Evolutionary conservation across 1,140 invertebrate species (phyloP), one percentile per base, ranked within the genome.

Genomic region (Rhyacophila brunnea): DNA sequence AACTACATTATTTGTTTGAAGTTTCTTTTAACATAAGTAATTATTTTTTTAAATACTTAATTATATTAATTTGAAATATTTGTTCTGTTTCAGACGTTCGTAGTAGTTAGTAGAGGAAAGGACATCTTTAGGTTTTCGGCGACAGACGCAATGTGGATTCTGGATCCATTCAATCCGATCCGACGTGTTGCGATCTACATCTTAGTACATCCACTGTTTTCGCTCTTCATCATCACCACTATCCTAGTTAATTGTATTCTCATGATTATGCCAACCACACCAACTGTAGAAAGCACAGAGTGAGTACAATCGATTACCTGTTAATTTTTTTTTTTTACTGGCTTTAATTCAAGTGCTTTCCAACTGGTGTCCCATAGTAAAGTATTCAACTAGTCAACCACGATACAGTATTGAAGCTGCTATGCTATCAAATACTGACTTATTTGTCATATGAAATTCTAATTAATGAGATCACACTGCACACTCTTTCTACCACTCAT

Each of bases 101-200:
- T 96, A 83, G 95, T 99, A 70, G 85, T 99, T 80, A 97, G 93
- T 83, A 96, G 91, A 85, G 95, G 95, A 81, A 96, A 94, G 85
- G 93, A 96, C 82, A 96, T 98, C 83, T 98, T 95, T 86, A 87
- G 95, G 80, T 99, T 98, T 86, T 96, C 92, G 81, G 93, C 95
- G 72, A 94, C 93, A 67, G 90, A 97, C 78, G 94, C 94, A 74
- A 81, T 98, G 76, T 98, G 90, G 86, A 84, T 96, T 74, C 84
- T 99, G 71, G 91, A 93, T 80, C 95, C 96, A 65, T 98, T 98
- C 83, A 97, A 97, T 83, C 94, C 95, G 65, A 90, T 98, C 79
- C 89, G 96, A 80, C 87, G 94, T 77, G 91, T 94, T 73, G 94
- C 95, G 71, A 95, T 99, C 82, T 96, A 93, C 81, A 93, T 98